phyloP scores from a whole-genome alignment of 53 echinoderm and acorn worm species.

The Mesocentrotus franciscanus region DNA sequence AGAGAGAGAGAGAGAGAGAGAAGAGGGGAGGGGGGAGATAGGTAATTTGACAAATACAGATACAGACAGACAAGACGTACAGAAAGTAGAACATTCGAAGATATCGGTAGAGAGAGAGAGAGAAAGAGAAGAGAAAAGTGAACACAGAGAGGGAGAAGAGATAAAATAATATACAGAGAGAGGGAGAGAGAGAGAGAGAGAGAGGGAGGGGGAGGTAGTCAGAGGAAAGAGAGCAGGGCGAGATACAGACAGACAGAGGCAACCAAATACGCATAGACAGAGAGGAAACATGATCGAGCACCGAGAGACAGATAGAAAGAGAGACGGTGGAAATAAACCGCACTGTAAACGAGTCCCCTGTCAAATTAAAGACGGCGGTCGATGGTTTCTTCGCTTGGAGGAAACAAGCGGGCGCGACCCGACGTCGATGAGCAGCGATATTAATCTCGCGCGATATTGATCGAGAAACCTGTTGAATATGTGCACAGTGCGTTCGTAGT shows the following conservation, averaged over 20 bases:
- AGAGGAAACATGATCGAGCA: neutral
- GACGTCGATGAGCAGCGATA: constrained; percentile 4
- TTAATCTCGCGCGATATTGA: constrained; percentile 16
- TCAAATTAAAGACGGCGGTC: constrained; percentile 29
- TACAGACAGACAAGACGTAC: too few relatives aligned
- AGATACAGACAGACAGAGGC: neutral
- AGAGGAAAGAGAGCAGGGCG: neutral
- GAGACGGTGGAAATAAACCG: neutral
- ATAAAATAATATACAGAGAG: neutral
- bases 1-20: neutral
- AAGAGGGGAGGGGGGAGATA: too few relatives aligned
- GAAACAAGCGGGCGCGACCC: constrained; percentile 8
- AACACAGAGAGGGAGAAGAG: neutral
- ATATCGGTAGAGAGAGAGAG: too few relatives aligned
- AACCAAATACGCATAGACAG: neutral
- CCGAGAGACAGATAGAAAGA: neutral
- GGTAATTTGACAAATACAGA: too few relatives aligned
- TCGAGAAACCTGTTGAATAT: constrained; percentile 36
- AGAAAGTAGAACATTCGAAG: too few relatives aligned
- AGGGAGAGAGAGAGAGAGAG: neutral
- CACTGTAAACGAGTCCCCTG: neutral
- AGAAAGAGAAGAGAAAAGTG: too few relatives aligned
- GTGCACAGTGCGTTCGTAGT: constrained; percentile 19
- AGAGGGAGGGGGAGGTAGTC: neutral
- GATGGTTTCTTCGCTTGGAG: neutral